Base-by-base conservation (phyloP, 2,113 vertebrate species). In the Serinus canaria region DNA sequence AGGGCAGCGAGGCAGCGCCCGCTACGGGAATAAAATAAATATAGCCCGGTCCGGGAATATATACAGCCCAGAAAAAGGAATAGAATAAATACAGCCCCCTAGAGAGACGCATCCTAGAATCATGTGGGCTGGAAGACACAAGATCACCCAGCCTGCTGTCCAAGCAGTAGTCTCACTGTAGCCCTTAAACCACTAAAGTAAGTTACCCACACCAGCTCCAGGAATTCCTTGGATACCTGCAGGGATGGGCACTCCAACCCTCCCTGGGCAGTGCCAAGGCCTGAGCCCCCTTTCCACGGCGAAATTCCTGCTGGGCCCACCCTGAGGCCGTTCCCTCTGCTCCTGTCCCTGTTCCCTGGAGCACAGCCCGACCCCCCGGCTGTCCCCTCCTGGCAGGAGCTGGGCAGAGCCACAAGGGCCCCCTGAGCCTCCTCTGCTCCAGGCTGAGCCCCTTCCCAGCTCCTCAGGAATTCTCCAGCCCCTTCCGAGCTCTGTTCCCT, bases 1-100 rank as follows among this genome's bases (percentile, higher is more conserved):
- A 0, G 43, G 15, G n/a, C 11, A 2, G 33, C 0, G 55, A 6
- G 10, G 7, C 12, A 8, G 16, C 3, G 70, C 6, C 11, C 25
- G 14, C 22, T 10, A 15, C 33, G 33, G 64, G 31, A n/a, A 13
- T 25, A 2, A 11, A 28, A 28, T 10, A 21, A 21, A 16, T 55
- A 33, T 5, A 53, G 52, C 52, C 19, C 12, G 5, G 7, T 20
- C 11, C 7, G 52, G 53, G 18, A 55, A 55, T 55, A 33, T 13
- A 33, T 56, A n/a, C 31, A 56, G 19, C 31, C 20, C 55, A 30
- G 19, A 21, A 56, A 56, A 33, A 19, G 53, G 31, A 33, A 33
- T 22, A 21, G 13, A 56, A 22, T 58, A 35, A 35, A 35, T 35
- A 35, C 22, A 59, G n/a, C 56, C 22, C 56, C 25, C 7, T n/a